Evolutionary conservation across 2,888 invertebrate species (phyloP).

Genomic region (Stramonita haemastoma): DNA sequence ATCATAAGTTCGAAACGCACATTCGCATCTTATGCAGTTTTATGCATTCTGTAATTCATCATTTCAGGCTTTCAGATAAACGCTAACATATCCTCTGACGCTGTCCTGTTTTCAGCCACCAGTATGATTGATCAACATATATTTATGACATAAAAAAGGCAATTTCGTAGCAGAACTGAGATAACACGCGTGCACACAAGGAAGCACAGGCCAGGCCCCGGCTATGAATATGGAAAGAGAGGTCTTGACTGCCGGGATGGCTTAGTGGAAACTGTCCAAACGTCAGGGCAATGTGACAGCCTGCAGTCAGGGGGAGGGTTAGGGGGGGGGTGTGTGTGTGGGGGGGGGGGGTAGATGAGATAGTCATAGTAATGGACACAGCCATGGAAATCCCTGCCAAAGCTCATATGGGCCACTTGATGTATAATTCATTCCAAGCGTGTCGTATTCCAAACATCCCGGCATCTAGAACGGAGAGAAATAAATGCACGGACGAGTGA

Average conservation of each 20-base stretch:
- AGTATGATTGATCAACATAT: too few relatives aligned
- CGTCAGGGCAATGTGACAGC: not conserved
- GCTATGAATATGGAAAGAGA: constrained; percentile 20
- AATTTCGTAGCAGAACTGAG: too few relatives aligned
- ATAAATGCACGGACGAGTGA: not conserved
- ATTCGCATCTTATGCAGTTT: too few relatives aligned
- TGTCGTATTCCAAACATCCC: constrained; percentile 22
- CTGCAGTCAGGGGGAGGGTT: too few relatives aligned
- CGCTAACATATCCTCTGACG: too few relatives aligned
- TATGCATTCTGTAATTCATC: too few relatives aligned
- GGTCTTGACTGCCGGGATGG: not conserved
- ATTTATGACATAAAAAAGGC: too few relatives aligned
- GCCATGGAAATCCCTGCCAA: constrained; percentile 18
- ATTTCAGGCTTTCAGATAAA: too few relatives aligned
- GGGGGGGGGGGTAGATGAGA: constrained; percentile 15
- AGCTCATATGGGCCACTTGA: constrained; percentile 8
- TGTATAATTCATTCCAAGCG: constrained; percentile 32
- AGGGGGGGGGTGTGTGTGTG: not conserved
- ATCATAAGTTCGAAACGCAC: too few relatives aligned
- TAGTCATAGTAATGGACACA: not conserved
- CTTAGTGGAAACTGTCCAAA: not conserved
- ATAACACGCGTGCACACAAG: too few relatives aligned
- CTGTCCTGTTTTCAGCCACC: too few relatives aligned
- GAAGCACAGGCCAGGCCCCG: too few relatives aligned
- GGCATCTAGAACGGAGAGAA: not conserved